Evolutionary conservation across 2,888 invertebrate species (phyloP), one percentile per base, ranked within the genome.

Genomic region (Drosophila quinaria): DNA sequence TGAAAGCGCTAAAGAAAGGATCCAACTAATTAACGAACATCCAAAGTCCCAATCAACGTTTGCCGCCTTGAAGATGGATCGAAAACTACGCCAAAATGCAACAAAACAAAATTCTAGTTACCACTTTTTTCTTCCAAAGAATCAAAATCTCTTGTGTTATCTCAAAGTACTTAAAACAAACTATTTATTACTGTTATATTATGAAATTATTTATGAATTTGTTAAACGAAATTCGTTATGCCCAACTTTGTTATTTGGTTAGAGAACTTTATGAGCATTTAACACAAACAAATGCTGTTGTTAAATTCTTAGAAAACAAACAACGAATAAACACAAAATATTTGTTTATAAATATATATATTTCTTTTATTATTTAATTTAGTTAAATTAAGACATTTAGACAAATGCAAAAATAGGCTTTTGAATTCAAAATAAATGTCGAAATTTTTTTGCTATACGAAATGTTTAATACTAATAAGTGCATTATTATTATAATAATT

Each of bases 1-100:
- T 98, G 96, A 85, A 82, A 61, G 70, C 84, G 22, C 56, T 87
- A 6, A 86, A 82, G 64, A 89, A 89, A 65, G 71, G 78, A 17
- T 63, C 87, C 39, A 65, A 68, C 17, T 83, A 75, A 67, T 51
- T 50, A 19, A 54, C 15, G 8, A 31, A n/a, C 13, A 11, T 3
- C 22, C 35, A 8, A 0, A 29, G 10, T 9, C 13, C 15, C 31
- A 25, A n/a, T 11, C 15, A 11, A 25, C 13, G 35, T 29, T 0
- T 41, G n/a, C 56, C 59, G 52, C 55, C 39, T 55, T 58, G 15
- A 42, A 52, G 59, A 49, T 52, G 68, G 56, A 64, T 31, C 31
- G 31, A 52, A 55, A 62, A 41, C 51, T 29, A 67, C 49, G 73
- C 76, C 77, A 80, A 80, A 77, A 55, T 74, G 64, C 66, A 82